Evolutionary conservation across 2,113 vertebrate species (phyloP), one percentile per base, ranked within the genome.

Genomic region (Oreochromis spilurus): DNA sequence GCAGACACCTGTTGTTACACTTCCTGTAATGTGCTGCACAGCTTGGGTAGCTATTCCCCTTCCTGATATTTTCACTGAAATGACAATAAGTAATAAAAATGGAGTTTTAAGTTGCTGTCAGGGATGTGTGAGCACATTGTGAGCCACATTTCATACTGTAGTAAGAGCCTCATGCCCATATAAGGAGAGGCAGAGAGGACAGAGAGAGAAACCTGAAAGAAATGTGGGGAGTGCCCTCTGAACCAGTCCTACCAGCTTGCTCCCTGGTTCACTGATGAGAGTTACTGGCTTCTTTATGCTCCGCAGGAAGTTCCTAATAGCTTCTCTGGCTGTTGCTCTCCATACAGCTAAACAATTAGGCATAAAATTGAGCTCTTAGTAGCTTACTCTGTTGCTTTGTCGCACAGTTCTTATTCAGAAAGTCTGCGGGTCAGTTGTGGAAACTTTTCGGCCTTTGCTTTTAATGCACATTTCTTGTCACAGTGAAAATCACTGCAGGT

Each of bases 161-260:
- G 7, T 13, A 0, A 26, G 83, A 40, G 31, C 65, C 19, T 7
- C 9, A 84, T 87, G 88, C 70, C 93, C 92, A 90, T 92, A 86
- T 93, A 94, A 89, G 93, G 93, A 88, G 79, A 85, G 86, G 48
- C 79, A 62, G 77, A 29, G n/a, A 87, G 58, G 34, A 7, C 0
- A 26, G 60, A 83, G 60, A 52, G 26, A 40, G 48, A 87, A 53
- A 58, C 48, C 58, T 67, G 78, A 90, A 54, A 84, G 53, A 87
- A 91, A 57, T 72, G 29, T 77, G 87, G 88, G 96, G 95, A 86
- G 94, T 93, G 94, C 92, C 91, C 53, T 92, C 81, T 72, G 88
- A 96, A 96, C 96, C 93, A 94, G 96, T 94, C 90, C 79, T 86
- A 95, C 95, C 95, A 91, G 95, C 90, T 94, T 87, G 92, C 80